Conservation (phyloP, 2,888 invertebrate species). For the Acleris literana region DNA sequence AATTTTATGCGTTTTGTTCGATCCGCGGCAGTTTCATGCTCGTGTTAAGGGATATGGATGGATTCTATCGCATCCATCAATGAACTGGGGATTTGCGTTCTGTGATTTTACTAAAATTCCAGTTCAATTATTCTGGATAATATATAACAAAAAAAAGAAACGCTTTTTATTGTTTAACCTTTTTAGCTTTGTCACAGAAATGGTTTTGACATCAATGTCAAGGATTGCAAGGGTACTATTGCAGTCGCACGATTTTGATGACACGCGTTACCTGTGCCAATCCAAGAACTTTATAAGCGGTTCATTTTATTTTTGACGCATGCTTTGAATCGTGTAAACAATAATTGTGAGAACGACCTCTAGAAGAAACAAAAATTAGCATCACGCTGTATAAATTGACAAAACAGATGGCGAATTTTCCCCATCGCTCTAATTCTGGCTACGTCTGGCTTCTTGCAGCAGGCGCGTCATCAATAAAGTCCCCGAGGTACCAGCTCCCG, state of each 20-base stretch:
- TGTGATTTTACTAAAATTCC: slow-evolving; percentile 20
- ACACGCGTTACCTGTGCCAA: background rate
- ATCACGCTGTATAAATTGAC: background rate
- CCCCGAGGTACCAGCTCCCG: slow-evolving; percentile 46
- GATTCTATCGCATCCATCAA: slow-evolving; percentile 31
- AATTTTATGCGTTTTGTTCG: slow-evolving; percentile 41
- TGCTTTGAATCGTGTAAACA: too few relatives aligned
- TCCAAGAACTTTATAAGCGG: too few relatives aligned
- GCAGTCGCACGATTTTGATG: too few relatives aligned
- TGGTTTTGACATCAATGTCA: too few relatives aligned
- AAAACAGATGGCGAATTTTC: slow-evolving; percentile 16
- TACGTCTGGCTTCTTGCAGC: slow-evolving; percentile 29
- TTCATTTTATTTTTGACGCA: too few relatives aligned
- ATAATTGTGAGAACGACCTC: too few relatives aligned
- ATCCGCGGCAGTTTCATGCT: slow-evolving; percentile 30
- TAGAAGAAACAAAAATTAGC: background rate
- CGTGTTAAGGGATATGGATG: slow-evolving; percentile 29
- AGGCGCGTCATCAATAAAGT: slow-evolving; percentile 48
- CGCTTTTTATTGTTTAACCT: too few relatives aligned
- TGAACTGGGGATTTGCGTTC: slow-evolving; percentile 24
- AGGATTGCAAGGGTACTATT: too few relatives aligned
- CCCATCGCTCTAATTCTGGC: slow-evolving; percentile 21
- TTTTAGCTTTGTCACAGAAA: too few relatives aligned
- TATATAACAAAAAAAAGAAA: background rate
- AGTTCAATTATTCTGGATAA: background rate